These are phyloP conservation scores for Sturmia bella DNA, from an alignment of 2,888 invertebrate species.

Conservation along the genomic window DNA sequence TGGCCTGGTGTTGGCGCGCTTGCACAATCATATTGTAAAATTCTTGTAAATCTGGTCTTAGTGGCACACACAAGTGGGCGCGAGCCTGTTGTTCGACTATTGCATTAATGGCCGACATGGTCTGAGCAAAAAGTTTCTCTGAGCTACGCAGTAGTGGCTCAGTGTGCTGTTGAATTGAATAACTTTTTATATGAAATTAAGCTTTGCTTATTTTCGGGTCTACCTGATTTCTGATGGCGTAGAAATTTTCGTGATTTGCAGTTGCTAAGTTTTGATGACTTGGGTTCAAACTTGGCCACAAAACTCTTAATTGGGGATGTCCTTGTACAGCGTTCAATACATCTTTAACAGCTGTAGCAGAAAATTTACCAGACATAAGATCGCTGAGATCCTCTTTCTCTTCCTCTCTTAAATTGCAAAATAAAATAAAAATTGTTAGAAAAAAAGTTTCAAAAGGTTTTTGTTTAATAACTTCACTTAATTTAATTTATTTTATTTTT, in stretches of 20 bases:
- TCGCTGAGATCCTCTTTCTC: conserved; percentile 64
- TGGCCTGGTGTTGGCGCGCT: conserved; percentile 73
- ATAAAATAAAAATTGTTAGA: background rate
- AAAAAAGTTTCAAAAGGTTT: too few relatives aligned
- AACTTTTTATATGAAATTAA: background rate
- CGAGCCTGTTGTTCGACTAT: conserved; percentile 79
- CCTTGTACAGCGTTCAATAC: conserved; percentile 75
- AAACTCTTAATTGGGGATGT: conserved; percentile 74
- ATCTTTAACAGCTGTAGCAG: conserved; percentile 75
- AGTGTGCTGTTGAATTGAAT: conserved; percentile 56
- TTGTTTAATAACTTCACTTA: too few relatives aligned
- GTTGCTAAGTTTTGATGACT: conserved; percentile 70
- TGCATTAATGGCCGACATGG: conserved; percentile 76
- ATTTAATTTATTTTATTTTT: too few relatives aligned
- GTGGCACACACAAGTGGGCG: conserved; percentile 76
- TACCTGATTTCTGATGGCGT: conserved; percentile 72
- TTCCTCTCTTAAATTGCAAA: conserved; percentile 24
- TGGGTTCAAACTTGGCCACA: conserved; percentile 74
- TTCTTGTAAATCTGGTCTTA: conserved; percentile 76
- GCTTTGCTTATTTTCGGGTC: background rate
- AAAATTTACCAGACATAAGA: conserved; percentile 75
- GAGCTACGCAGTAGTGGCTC: conserved; percentile 72
- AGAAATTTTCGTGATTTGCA: conserved; percentile 57
- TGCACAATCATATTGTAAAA: conserved; percentile 78
- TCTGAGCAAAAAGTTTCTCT: conserved; percentile 76